Conservation (phyloP, 2,797 vertebrate species). For the Paedocypris micromegethes region DNA sequence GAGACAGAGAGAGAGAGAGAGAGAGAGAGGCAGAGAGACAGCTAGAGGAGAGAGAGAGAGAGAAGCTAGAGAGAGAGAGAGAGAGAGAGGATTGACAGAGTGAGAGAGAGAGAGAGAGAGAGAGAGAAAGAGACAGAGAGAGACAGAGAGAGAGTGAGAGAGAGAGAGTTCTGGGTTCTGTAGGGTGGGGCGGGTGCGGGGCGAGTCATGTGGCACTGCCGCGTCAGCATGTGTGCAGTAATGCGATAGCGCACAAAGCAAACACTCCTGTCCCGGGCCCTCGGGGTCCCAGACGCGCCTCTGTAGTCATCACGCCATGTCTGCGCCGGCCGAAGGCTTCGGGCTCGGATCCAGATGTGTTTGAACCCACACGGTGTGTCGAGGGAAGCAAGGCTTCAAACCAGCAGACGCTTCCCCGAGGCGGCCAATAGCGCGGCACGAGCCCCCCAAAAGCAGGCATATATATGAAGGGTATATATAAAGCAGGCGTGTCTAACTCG, state of each 20-base stretch:
- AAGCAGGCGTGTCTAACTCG: too few relatives aligned
- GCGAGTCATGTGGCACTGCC: constrained; percentile 53
- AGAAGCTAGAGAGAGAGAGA: neutral
- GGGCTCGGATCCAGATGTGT: constrained; percentile 58
- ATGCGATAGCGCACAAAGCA: constrained; percentile 73
- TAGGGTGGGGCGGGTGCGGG: constrained; percentile 3
- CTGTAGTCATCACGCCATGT: constrained; percentile 46
- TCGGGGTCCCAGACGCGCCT: constrained; percentile 39
- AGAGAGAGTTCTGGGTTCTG: constrained; percentile 4
- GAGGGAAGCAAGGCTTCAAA: neutral
- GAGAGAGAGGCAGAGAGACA: too few relatives aligned
- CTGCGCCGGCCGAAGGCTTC: constrained; percentile 3
- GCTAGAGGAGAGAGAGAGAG: too few relatives aligned
- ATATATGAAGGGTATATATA: too few relatives aligned
- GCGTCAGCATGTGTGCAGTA: constrained; percentile 77
- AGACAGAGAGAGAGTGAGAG: neutral
- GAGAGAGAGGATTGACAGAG: neutral
- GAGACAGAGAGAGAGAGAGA: neutral
- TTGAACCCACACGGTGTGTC: constrained; percentile 53
- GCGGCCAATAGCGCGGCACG: too few relatives aligned
- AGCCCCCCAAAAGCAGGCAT: too few relatives aligned
- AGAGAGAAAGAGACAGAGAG: neutral
- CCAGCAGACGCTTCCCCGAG: too few relatives aligned
- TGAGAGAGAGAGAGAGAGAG: neutral
- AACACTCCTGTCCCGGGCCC: constrained; percentile 56